A percentile compares a stretch with the other conserved stretches of the same genome.
phyloP scores from a whole-genome alignment of 2,113 vertebrate genomes.

The Sylvilagus bachmani region DNA sequence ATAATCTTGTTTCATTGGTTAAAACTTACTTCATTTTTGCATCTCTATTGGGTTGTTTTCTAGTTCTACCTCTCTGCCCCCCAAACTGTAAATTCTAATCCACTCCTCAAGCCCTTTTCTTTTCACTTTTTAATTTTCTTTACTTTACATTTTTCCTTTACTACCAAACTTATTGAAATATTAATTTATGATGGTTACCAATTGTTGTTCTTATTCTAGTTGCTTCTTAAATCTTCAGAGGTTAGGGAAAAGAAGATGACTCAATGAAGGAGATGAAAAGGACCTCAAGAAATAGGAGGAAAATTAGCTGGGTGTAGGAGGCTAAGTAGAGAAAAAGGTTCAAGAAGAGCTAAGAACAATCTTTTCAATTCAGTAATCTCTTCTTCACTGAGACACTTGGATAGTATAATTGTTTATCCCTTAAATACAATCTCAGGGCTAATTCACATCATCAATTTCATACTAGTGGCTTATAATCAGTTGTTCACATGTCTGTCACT shows the following conservation, averaged over 20 bases:
- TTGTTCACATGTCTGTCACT: neutral
- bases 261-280: constrained; percentile 17
- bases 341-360: constrained; percentile 20
- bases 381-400: constrained; percentile 4
- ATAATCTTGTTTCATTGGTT: constrained; percentile 35
- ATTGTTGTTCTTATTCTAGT: constrained; percentile 36
- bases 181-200: constrained; percentile 31
- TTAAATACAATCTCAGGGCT: neutral
- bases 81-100: neutral
- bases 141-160: constrained; percentile 28
- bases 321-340: neutral
- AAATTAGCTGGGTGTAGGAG: constrained; percentile 9
- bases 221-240: constrained; percentile 10
- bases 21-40: constrained; percentile 10
- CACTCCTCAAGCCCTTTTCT: neutral
- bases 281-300: neutral
- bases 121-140: neutral
- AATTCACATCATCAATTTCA: constrained; percentile 28
- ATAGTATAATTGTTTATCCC: constrained; percentile 30
- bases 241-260: constrained; percentile 22
- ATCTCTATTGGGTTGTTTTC: constrained; percentile 22
- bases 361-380: neutral
- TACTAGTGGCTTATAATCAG: neutral
- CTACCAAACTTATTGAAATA: constrained; percentile 34
- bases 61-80: neutral